Evolutionary conservation across 2,113 vertebrate genomes (phyloP), one percentile per base, ranked within the genome.

Genomic region (Lampris incognitus): DNA sequence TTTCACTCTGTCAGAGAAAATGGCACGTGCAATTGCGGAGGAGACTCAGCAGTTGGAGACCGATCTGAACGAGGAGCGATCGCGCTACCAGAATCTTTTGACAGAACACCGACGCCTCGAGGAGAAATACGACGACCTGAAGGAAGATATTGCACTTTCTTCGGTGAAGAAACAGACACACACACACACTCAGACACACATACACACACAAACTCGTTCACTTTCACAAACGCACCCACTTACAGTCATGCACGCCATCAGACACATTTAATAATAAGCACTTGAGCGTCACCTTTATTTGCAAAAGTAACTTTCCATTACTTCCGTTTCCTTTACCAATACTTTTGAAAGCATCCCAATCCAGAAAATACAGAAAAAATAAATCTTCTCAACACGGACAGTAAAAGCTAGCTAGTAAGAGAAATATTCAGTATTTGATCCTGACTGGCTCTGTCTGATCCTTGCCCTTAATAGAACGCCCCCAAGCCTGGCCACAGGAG

Each of bases 81-180:
- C 97, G 6, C 95, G 98, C 66, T 99, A 99, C 76, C 98, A 99
- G 95, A 98, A 99, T 91, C 96, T 99, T 66, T 95, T 99, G 71
- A 96, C 95, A 36, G 98, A 99, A 84, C 98, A 97, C 89, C 97
- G 96, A 74, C 96, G 96, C 69, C 88, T 99, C 48, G 98, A 99
- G 92, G 97, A 98, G 87, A 96, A 97, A 6, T 96, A 99, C 36
- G 98, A 99, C 74, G 97, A 99, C 76, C 92, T 99, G 66, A 98
- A 96, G 83, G 98, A 99, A 61, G 96, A 95, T 74, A 94, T 98
- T 93, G 94, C 92, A 48, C 77, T 96, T 1, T 86, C 88, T 0
- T 94, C 95, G 92, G 96, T 98, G 39, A 95, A 94, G 66, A 13
- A 3, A 40, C 11, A 72, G 6, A 9, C 49, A 11, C 1, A 10